A percentile compares a stretch with the other conserved stretches of the same genome.
Conservation (phyloP, 1,140 invertebrate genomes). For the Phortica variegata region DNA sequence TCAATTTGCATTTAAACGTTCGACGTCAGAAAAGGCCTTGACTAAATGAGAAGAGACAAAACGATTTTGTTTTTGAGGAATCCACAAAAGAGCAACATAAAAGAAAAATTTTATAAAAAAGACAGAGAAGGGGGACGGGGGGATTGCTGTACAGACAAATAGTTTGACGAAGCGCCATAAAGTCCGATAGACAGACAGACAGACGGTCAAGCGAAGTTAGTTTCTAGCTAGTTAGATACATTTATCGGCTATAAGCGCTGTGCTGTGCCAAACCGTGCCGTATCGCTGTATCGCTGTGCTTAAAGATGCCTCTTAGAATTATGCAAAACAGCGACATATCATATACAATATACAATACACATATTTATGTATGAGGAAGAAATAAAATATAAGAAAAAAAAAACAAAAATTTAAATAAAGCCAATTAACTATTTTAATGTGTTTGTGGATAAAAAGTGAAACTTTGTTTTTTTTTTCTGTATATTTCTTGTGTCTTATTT, state of each 20-base stretch:
- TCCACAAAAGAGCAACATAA: neutral
- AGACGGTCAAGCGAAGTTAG: no score
- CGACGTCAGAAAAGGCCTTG: slow-evolving; percentile 54
- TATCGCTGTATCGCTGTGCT: neutral
- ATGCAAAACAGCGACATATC: slow-evolving; percentile 44
- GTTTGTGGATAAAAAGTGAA: slow-evolving; percentile 50
- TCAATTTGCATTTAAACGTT: slow-evolving; percentile 52
- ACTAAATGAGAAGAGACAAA: slow-evolving; percentile 12
- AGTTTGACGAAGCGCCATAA: no score
- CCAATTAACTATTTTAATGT: slow-evolving; percentile 57
- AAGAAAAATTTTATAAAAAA: no score
- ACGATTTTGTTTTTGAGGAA: slow-evolving; percentile 6
- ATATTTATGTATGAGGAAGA: slow-evolving; percentile 56
- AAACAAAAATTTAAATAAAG: slow-evolving; percentile 45
- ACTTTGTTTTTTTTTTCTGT: slow-evolving; percentile 39
- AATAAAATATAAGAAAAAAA: slow-evolving; percentile 27
- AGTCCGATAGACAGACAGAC: no score
- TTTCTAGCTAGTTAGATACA: slow-evolving; percentile 4
- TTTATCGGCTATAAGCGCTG: neutral
- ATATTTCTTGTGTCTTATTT: slow-evolving; percentile 37
- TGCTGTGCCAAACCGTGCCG: no score
- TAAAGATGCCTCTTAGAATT: slow-evolving; percentile 33
- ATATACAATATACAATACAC: no score
- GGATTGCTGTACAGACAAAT: no score
- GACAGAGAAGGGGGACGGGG: no score